phyloP scores from a whole-genome alignment of 2,113 vertebrate genomes.

The Colinus virginianus region DNA sequence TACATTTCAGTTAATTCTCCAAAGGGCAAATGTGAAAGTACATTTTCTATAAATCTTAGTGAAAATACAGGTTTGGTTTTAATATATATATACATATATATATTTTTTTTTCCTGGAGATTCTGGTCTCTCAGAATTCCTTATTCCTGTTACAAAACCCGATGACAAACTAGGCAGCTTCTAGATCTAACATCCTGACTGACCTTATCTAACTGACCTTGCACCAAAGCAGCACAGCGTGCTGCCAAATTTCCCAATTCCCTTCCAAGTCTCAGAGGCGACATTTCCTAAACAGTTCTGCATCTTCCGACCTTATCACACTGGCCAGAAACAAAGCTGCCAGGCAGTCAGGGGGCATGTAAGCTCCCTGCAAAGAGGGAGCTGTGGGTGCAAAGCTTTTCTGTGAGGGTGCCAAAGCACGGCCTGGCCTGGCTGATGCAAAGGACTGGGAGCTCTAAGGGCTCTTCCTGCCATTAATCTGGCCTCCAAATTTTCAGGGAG shows the following conservation, averaged over 20 bases:
- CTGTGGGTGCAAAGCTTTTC: neutral
- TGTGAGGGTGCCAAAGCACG: neutral
- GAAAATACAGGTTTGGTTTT: neutral
- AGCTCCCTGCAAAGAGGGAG: neutral
- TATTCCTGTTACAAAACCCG: conserved; percentile 45
- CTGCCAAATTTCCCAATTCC: conserved; percentile 62
- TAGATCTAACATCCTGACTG: conserved; percentile 46
- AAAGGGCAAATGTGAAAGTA: neutral
- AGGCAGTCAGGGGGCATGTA: neutral
- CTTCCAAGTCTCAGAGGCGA: conserved; percentile 35
- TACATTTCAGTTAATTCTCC: neutral
- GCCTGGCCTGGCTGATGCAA: neutral
- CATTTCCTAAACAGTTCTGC: conserved; percentile 20
- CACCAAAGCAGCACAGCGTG: conserved; percentile 52
- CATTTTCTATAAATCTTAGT: neutral
- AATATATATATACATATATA: neutral
- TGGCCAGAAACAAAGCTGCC: neutral
- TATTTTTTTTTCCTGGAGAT: conserved; percentile 8
- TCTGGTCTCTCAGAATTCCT: neutral
- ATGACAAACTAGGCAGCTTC: conserved; percentile 61
- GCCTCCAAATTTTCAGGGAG: neutral
- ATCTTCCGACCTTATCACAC: neutral
- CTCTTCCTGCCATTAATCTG: neutral
- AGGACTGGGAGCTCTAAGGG: neutral
- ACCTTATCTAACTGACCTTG: conserved; percentile 65